These are phyloP conservation scores for Marisa cornuarietis DNA, from an alignment of 1,140 invertebrate species.

Conservation along the genomic window DNA sequence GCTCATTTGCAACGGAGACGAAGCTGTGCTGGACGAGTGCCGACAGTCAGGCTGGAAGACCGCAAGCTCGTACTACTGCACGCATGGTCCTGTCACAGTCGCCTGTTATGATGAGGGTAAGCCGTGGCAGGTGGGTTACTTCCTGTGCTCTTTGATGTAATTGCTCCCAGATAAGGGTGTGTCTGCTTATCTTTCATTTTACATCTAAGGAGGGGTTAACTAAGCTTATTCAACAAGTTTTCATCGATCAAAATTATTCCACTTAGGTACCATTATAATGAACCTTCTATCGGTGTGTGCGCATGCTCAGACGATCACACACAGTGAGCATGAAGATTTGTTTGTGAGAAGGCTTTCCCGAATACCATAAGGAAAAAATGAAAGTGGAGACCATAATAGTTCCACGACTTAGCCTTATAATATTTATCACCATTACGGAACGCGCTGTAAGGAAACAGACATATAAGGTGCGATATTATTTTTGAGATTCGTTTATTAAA, in stretches of 20 bases:
- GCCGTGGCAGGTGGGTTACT: background rate
- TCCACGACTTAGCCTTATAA: too few species aligned
- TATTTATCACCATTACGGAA: too few species aligned
- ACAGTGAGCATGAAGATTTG: too few species aligned
- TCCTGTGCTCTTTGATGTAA: background rate
- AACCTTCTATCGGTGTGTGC: background rate
- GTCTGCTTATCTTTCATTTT: background rate
- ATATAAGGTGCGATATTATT: too few species aligned
- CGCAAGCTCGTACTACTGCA: conserved; percentile 34
- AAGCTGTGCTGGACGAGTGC: conserved; percentile 43
- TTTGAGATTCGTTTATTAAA: too few species aligned
- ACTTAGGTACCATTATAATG: background rate
- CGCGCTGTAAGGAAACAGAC: too few species aligned
- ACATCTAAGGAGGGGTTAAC: background rate
- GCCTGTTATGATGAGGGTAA: conserved; percentile 15
- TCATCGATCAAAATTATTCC: background rate
- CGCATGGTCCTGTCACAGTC: conserved; percentile 12
- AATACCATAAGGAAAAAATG: too few species aligned
- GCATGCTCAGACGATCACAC: background rate
- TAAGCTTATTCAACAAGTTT: background rate
- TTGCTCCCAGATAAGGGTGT: background rate
- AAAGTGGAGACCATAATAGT: too few species aligned
- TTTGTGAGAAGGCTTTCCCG: too few species aligned
- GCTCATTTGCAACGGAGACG: conserved; percentile 39
- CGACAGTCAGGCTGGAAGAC: conserved; percentile 45